Evolutionary conservation across 2,888 invertebrate genomes (phyloP).

Genomic region (Nomada fucata): DNA sequence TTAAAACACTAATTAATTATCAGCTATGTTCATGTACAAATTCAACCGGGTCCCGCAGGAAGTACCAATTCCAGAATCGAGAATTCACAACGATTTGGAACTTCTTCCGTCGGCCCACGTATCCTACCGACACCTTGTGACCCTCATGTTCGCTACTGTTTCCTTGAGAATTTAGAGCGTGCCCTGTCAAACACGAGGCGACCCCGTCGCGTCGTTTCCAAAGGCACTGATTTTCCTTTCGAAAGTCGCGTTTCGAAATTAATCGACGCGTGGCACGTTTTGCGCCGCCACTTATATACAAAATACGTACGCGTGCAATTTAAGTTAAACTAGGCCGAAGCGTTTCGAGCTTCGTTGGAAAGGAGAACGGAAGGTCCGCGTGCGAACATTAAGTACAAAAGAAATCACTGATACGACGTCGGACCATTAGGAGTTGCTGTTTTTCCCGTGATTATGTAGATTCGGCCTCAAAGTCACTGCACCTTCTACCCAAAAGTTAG

Average conservation of each 20-base stretch:
- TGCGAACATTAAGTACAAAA: slow-evolving; percentile 25
- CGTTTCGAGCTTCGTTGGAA: slow-evolving; percentile 37
- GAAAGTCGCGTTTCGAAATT: slow-evolving; percentile 42
- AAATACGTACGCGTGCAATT: not conserved
- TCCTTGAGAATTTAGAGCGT: slow-evolving; percentile 45
- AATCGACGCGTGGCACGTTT: slow-evolving; percentile 27
- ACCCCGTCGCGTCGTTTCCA: slow-evolving; percentile 39
- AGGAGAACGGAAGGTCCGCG: slow-evolving; percentile 12
- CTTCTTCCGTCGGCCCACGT: slow-evolving; percentile 9
- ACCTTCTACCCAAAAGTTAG: slow-evolving; percentile 99
- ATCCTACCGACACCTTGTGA: slow-evolving; percentile 4
- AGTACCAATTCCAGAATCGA: slow-evolving; percentile 19
- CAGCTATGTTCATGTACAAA: slow-evolving; percentile 41
- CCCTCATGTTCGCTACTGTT: slow-evolving; percentile 2
- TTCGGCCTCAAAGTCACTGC: slow-evolving; percentile 93
- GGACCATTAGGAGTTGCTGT: slow-evolving; percentile 65
- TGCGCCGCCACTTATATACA: slow-evolving; percentile 60
- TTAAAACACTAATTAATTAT: slow-evolving; percentile 24
- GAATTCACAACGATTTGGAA: slow-evolving; percentile 21
- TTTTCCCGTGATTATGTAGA: slow-evolving; percentile 86
- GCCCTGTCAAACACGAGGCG: slow-evolving; percentile 34
- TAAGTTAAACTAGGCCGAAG: slow-evolving; percentile 57
- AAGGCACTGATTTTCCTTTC: slow-evolving; percentile 69
- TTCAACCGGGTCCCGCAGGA: slow-evolving; percentile 12
- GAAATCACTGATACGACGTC: slow-evolving; percentile 15